Base-by-base conservation (phyloP, 2,888 invertebrate genomes). In the Troides helena region DNA sequence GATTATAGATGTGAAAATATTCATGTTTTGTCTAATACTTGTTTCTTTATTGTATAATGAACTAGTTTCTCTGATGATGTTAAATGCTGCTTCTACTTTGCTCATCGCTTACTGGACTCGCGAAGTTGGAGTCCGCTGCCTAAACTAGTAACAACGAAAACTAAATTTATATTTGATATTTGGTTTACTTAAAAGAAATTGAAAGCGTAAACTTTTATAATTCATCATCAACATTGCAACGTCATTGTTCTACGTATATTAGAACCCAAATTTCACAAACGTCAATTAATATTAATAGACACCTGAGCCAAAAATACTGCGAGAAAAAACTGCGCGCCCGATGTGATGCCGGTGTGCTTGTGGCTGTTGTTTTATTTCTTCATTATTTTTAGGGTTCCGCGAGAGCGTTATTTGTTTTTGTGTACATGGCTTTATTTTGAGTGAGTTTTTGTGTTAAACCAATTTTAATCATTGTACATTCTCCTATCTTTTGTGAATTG, bases 261-360 rank as follows among this genome's bases (percentile, higher is more conserved):
- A 75, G 75, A 76, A 73, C 71, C 74, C 68, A 75, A 77, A 76
- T 76, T 78, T 76, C 74, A 75, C 77, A 74, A 79, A 78, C 76
- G 78, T 77, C 77, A 77, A 79, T 80, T 78, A 79, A 79, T 79
- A 80, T 78, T 78, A 78, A 79, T 77, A 77, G 76, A 78, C 80
- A 78, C 75, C 79, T 76, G 77, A 77, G 77, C 76, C 74, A 77
- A 78, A 77, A 77, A 71, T 78, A 53, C 73, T 62, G 60, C 71
- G 69, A 75, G 72, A 75, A 77, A 77, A 79, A 77, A 76, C 73
- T 67, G 70, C 74, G 75, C 72, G 74, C 61, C 72, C 72, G 73
- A 7, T 6, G 53, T 53, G 53, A n/a, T 53, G 53, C 5, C 53
- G 53, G 53, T 53, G 53, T 53, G 53, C 18, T 53, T 53, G 53